Percentiles rank a stretch among this genome's conserved stretches.
These are phyloP conservation scores for Drosophila atroscutellata DNA, from an alignment of 2,888 invertebrate species.

Conservation along the genomic window DNA sequence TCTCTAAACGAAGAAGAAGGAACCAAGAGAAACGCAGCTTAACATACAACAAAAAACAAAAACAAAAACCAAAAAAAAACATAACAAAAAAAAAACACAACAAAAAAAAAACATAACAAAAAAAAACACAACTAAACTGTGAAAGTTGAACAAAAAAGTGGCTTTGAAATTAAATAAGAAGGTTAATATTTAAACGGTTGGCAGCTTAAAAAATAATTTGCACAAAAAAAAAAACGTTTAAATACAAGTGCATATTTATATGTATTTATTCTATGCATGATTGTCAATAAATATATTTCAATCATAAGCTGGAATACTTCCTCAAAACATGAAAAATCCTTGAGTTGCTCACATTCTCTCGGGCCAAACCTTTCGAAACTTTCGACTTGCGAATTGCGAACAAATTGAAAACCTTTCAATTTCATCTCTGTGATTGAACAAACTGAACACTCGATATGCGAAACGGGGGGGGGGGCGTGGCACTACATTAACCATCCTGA, in stretches of 20 bases:
- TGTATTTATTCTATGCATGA: background rate
- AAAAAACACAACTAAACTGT: conserved; percentile 15
- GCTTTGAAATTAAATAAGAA: conserved; percentile 4
- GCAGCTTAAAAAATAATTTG: background rate
- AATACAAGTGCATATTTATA: background rate
- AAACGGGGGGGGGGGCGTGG: conserved; percentile 31
- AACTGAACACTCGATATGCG: conserved; percentile 3
- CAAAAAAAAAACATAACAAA: conserved; percentile 6
- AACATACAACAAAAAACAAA: conserved; percentile 7
- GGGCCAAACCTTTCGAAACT: conserved; percentile 23
- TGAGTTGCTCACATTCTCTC: background rate
- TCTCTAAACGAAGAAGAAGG: conserved; percentile 10
- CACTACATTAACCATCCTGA: conserved; percentile 51
- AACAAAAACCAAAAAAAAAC: background rate
- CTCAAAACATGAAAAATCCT: background rate
- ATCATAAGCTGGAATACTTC: background rate
- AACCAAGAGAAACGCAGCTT: conserved; percentile 34
- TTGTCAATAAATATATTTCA: background rate
- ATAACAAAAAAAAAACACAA: background rate
- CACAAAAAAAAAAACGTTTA: background rate
- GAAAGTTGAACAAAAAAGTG: conserved; percentile 41
- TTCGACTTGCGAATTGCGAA: conserved; percentile 35
- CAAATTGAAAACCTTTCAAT: conserved; percentile 37
- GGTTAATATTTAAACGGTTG: conserved; percentile 26
- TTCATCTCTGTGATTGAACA: conserved; percentile 20